A percentile compares a stretch with the other conserved stretches of the same genome.
These are phyloP conservation scores for Pseudochaenichthys georgianus DNA, from an alignment of 2,797 vertebrate species.

Conservation along the genomic window DNA sequence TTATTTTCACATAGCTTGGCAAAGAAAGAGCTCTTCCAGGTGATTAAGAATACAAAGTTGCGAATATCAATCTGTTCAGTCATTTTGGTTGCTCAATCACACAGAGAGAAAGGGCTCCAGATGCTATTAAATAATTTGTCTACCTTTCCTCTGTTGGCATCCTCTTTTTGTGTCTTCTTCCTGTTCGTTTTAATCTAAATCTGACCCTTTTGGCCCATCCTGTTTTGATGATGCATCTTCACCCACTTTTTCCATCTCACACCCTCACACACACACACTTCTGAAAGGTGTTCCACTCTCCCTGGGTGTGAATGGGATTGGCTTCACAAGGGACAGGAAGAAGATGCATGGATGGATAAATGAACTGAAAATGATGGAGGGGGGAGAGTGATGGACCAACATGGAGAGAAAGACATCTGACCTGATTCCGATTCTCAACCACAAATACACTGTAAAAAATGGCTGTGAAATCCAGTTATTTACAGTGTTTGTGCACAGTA, in stretches of 20 bases:
- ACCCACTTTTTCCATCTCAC: conserved; percentile 38
- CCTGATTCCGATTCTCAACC: conserved; percentile 2
- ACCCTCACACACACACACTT: conserved; percentile 33
- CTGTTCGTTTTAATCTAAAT: background rate
- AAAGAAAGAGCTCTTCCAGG: background rate
- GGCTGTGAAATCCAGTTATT: no score
- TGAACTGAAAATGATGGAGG: conserved; percentile 6
- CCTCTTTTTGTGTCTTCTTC: background rate
- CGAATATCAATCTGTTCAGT: background rate
- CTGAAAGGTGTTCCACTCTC: conserved; percentile 49
- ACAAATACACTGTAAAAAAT: background rate
- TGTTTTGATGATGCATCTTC: conserved; percentile 10
- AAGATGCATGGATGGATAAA: conserved; percentile 17
- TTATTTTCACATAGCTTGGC: background rate
- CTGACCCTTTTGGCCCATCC: background rate
- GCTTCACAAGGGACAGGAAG: conserved; percentile 30
- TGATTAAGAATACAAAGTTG: background rate
- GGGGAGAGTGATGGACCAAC: background rate
- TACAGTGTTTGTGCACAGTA: no score
- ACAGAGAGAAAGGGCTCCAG: background rate
- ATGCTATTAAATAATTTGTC: background rate
- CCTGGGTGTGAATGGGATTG: conserved; percentile 62
- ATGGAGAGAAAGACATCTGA: background rate
- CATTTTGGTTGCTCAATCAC: background rate
- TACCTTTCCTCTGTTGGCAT: background rate